Percentiles rank a stretch among this genome's conserved stretches.
These are phyloP conservation scores for Belonocnema kinseyi DNA, from an alignment of 1,140 invertebrate genomes.

Conservation along the genomic window DNA sequence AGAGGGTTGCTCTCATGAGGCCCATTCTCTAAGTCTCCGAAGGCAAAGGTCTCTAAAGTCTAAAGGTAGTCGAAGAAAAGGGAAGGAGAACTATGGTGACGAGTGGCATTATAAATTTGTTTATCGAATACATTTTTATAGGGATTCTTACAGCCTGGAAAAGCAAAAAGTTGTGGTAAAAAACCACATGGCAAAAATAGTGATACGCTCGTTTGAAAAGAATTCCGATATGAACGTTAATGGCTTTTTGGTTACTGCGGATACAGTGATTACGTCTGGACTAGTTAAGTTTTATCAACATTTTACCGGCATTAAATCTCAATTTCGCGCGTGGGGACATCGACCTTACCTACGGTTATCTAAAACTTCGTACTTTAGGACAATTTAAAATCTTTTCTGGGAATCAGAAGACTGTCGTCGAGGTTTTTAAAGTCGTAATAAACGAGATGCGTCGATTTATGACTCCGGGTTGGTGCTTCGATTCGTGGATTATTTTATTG, in stretches of 20 bases:
- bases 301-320: not conserved
- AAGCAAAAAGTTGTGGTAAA: too few species aligned
- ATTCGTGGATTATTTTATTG: conserved; percentile 29
- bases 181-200: too few species aligned
- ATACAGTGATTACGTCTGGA: not conserved
- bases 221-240: too few species aligned
- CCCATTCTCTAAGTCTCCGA: not conserved
- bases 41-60: not conserved
- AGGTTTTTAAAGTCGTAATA: conserved; percentile 26
- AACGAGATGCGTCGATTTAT: conserved; percentile 21
- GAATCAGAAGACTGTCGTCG: conserved; percentile 12
- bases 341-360: conserved; percentile 2
- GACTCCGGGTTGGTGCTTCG: not conserved
- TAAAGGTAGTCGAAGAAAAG: not conserved
- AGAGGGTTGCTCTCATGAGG: not conserved
- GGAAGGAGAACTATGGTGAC: not conserved
- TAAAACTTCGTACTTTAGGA: conserved; percentile 17
- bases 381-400: conserved; percentile 23
- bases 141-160: too few species aligned
- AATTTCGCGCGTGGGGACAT: not conserved
- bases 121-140: not conserved
- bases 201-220: too few species aligned
- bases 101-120: not conserved
- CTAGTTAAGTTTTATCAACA: conserved; percentile 13
- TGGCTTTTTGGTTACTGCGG: too few species aligned